Conservation (phyloP, 2,888 invertebrate species). For the Nomada ferruginata region DNA sequence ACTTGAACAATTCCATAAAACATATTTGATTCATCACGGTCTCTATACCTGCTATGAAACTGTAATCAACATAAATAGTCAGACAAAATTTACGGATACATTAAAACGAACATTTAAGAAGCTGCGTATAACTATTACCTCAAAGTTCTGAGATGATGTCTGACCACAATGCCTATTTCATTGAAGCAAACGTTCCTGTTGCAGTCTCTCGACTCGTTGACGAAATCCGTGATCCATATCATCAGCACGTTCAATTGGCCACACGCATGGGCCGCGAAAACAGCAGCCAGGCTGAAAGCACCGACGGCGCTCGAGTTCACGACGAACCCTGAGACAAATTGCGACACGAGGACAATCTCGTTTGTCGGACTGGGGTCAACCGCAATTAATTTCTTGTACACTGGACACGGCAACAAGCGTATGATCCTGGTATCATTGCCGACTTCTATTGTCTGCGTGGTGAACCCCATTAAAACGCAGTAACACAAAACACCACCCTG, state of each 20-base stretch:
- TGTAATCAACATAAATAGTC: conserved; percentile 48
- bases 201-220: conserved; percentile 16
- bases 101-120: neutral
- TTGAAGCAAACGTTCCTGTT: neutral
- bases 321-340: conserved; percentile 56
- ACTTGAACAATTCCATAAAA: conserved; percentile 78
- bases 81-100: neutral
- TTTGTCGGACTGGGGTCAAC: conserved; percentile 57
- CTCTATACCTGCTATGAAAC: conserved; percentile 74
- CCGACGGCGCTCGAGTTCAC: conserved; percentile 57
- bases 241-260: conserved; percentile 69
- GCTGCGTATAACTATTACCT: conserved; percentile 34
- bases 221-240: conserved; percentile 49
- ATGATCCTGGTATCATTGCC: conserved; percentile 59
- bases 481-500: conserved; percentile 56
- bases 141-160: conserved; percentile 61
- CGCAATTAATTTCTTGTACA: conserved; percentile 55
- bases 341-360: conserved; percentile 64
- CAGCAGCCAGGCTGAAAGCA: conserved; percentile 60
- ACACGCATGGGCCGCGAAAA: conserved; percentile 69
- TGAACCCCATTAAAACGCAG: conserved; percentile 12
- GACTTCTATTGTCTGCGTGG: neutral
- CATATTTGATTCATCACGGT: conserved; percentile 73
- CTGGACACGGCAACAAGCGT: conserved; percentile 57
- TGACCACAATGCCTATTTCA: conserved; percentile 52